Evolutionary conservation across 2,113 vertebrate species (phyloP), one percentile per base, ranked within the genome.

Genomic region (Eupsittula cactorum): DNA sequence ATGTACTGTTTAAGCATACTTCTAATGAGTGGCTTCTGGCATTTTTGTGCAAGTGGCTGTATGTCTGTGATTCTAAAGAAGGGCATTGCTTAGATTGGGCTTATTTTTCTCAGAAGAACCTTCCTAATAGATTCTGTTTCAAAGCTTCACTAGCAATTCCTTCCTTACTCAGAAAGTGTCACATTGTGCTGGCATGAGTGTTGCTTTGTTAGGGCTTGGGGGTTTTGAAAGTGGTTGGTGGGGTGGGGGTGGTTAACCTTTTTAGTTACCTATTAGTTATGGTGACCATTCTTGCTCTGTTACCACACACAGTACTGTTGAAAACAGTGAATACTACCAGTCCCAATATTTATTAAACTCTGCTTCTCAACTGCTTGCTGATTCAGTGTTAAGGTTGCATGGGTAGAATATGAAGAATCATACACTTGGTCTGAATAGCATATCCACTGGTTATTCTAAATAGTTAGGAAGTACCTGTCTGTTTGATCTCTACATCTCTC

Each of bases 131-230:
- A 59, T 71, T 91, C 73, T 93, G 53, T 31, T 73, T 94, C 53
- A 47, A 39, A 35, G 11, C 8, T 77, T 77, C 60, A 87, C 55
- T 81, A 90, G 37, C 59, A 84, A 46, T 63, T 63, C 18, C 71
- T 93, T 94, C 86, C 33, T 92, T 63, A 88, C 29, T 82, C 57
- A 63, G 62, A 69, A 90, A 91, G 76, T 82, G 59, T 88, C 67
- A 76, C 16, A 37, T 29, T 77, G 50, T 94, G 52, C 77, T 97
- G 68, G n/a, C 68, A 91, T 49, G 17, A 70, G 33, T 78, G 37
- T 55, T 93, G 21, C 63, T 89, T 70, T 62, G 33, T 49, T 87
- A 76, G 47, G 17, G 55, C 50, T 53, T 37, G 29, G 33, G 15
- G 0, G 4, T 49, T 73, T 71, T 44, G 1, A 33, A 7, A 9